phyloP scores from a whole-genome alignment of 2,888 invertebrate genomes.

The Leptinotarsa juncta region DNA sequence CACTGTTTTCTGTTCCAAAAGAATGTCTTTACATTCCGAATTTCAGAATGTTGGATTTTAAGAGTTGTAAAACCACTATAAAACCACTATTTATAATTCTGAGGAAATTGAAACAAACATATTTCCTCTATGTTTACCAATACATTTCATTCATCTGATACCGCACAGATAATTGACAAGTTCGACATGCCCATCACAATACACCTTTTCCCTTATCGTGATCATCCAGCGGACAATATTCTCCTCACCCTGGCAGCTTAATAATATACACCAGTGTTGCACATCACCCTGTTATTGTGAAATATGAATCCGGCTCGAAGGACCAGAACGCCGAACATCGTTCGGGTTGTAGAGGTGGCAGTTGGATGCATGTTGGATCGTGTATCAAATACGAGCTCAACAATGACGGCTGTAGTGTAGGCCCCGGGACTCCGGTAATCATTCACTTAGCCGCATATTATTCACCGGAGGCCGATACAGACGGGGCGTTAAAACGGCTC shows the following conservation, averaged over 20 bases:
- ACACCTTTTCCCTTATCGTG: neutral
- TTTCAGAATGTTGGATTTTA: no score
- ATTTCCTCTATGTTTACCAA: no score
- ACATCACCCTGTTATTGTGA: conserved; percentile 14
- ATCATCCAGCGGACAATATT: neutral
- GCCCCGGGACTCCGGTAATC: conserved; percentile 50
- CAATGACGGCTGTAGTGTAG: conserved; percentile 40
- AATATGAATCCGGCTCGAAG: conserved; percentile 15
- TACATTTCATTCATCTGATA: neutral
- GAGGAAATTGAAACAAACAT: no score
- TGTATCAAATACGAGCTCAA: conserved; percentile 35
- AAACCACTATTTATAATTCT: no score
- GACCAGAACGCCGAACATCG: conserved; percentile 8
- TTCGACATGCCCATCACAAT: neutral
- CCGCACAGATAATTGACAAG: neutral
- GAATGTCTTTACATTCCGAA: no score
- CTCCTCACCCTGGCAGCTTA: neutral
- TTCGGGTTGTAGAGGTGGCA: conserved; percentile 1
- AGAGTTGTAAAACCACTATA: no score
- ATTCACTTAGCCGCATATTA: conserved; percentile 55
- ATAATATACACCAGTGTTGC: conserved; percentile 3
- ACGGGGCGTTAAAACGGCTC: conserved; percentile 26
- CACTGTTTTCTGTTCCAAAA: no score
- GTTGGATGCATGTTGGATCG: conserved; percentile 9
- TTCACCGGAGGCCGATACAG: conserved; percentile 53